Evolutionary conservation across 2,888 invertebrate genomes (phyloP), one percentile per base, ranked within the genome.

Genomic region (Sympetrum striolatum): DNA sequence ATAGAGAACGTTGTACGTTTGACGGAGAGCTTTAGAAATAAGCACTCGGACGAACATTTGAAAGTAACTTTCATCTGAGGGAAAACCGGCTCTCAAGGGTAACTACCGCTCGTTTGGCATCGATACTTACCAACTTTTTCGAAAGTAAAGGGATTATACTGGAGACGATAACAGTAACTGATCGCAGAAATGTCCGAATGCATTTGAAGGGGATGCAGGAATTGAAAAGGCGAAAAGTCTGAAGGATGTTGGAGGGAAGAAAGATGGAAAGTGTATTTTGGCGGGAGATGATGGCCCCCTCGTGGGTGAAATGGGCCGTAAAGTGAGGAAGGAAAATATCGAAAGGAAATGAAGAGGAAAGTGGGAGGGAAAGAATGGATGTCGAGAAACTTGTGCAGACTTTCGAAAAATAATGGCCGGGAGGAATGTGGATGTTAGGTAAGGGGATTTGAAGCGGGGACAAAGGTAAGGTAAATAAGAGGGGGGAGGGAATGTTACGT

Each of bases 221-320:
- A 8, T 8, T 44, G 44, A 44, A 44, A 44, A 44, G 44, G 44
- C 44, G 44, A 44, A 4, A 44, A 44, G 44, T 44, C 44, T 44
- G 44, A 44, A 44, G 10, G 44, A 44, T 44, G 44, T 6, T 10
- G 44, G 3, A 14, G 0, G 81, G 3, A 14, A 4, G 81, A 25
- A 31, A 25, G 81, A n/a, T 44, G 14, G 53, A 25, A 14, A 53
- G 53, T 25, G 15, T 18, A 5, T 44, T 31, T 44, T 22, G 44
- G n/a, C 25, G 48, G 81, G 48, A 15, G 48, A 35, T 15, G 31
- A 58, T 58, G 82, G 86, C 37, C 37, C 39, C 37, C 86, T 86
- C 86, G 60, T 86, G 86, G 60, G 86, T 64, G 86, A 86, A 86
- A 86, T 86, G 86, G 86, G 58, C 86, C 86, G 86, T 86, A 86